These are phyloP conservation scores for Amblyopsis hoosieri DNA, from an alignment of 2,797 vertebrate species.

Conservation along the genomic window DNA sequence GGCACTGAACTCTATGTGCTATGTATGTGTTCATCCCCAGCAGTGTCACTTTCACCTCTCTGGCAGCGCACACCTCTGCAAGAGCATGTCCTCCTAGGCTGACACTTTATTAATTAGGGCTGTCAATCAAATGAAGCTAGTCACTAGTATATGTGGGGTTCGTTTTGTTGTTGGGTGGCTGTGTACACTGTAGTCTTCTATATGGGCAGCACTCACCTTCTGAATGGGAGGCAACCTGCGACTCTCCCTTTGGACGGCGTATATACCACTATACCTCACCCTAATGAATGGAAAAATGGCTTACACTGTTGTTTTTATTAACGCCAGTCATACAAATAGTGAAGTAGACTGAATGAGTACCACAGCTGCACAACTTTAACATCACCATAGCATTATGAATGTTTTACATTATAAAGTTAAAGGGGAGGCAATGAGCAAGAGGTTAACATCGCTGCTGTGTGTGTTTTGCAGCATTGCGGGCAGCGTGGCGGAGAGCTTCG, in stretches of 20 bases:
- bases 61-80: constrained; percentile 27
- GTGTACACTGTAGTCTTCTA: background rate
- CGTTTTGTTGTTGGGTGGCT: background rate
- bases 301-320: too few relatives aligned
- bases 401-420: too few relatives aligned
- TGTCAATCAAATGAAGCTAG: too few relatives aligned
- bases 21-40: constrained; percentile 7
- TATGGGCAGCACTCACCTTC: constrained; percentile 82
- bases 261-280: too few relatives aligned
- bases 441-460: constrained; percentile 9
- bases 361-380: too few relatives aligned
- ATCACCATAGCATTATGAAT: background rate
- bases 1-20: constrained; percentile 22
- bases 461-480: constrained; percentile 88
- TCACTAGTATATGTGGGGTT: too few relatives aligned
- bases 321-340: too few relatives aligned
- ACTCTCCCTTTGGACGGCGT: constrained; percentile 93
- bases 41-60: constrained; percentile 9
- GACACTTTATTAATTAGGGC: too few relatives aligned
- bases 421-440: background rate
- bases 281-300: too few relatives aligned
- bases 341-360: too few relatives aligned
- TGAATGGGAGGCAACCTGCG: constrained; percentile 96
- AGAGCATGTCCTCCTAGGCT: background rate
- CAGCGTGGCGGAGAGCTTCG: constrained; percentile 97